These are phyloP conservation scores for Ageneiosus marmoratus DNA, from an alignment of 2,113 vertebrate species.

Conservation along the genomic window DNA sequence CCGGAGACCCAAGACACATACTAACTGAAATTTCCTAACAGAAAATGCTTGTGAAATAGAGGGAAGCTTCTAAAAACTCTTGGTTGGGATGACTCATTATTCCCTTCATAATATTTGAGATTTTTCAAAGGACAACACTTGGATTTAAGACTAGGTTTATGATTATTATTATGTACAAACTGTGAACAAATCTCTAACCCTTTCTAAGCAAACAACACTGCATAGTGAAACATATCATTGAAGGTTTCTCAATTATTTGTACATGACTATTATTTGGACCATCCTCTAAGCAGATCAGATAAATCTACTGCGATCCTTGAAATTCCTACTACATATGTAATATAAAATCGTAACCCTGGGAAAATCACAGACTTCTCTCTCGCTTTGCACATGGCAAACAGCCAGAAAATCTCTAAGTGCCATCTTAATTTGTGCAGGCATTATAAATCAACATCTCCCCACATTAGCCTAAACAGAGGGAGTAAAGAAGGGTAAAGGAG, in stretches of 20 bases:
- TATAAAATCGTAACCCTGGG: too few species aligned
- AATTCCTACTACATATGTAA: neutral
- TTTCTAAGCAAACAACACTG: neutral
- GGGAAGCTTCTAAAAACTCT: constrained; percentile 18
- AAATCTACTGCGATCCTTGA: neutral
- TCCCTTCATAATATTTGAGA: neutral
- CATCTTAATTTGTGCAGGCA: constrained; percentile 32
- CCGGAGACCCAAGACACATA: constrained; percentile 13
- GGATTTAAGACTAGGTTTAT: neutral
- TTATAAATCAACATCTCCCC: constrained; percentile 19
- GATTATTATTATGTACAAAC: neutral
- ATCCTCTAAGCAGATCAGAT: neutral
- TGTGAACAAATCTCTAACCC: neutral
- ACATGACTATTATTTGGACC: neutral
- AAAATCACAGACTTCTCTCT: neutral
- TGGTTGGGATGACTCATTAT: constrained; percentile 3
- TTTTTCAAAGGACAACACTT: neutral
- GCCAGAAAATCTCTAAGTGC: neutral
- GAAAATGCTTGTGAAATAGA: neutral
- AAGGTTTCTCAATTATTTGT: neutral
- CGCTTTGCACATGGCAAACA: neutral
- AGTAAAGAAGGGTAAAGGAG: constrained; percentile 40
- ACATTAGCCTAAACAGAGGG: constrained; percentile 42
- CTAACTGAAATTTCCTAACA: constrained; percentile 36
- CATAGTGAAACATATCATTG: neutral